Conservation (phyloP, 92 coral and sea anemone species). For the Chrysogorgia sp. region DNA sequence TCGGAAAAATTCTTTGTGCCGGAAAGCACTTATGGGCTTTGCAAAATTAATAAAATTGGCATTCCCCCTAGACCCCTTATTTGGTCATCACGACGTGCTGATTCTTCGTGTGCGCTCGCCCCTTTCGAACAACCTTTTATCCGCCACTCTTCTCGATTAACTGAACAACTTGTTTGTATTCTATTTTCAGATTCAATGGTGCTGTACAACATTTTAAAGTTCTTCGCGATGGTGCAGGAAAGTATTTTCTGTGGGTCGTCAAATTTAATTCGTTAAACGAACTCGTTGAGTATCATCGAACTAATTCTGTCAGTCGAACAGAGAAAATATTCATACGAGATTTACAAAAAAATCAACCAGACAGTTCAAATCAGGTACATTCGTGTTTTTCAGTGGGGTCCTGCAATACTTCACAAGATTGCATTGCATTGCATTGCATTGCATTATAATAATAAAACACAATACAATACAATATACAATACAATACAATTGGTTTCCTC, state of each 20-base stretch:
- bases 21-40: too few relatives aligned
- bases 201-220: constrained; percentile 74
- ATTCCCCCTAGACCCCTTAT: too few relatives aligned
- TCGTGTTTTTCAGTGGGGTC: not conserved
- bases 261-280: constrained; percentile 73
- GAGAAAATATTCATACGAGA: constrained; percentile 61
- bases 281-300: constrained; percentile 71
- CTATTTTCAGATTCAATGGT: constrained; percentile 48
- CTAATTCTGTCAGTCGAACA: constrained; percentile 70
- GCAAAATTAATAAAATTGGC: too few relatives aligned
- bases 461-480: too few relatives aligned
- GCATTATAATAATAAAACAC: not conserved
- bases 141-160: too few relatives aligned
- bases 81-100: too few relatives aligned
- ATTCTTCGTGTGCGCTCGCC: too few relatives aligned
- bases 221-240: constrained; percentile 64
- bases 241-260: constrained; percentile 71
- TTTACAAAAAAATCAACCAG: not conserved
- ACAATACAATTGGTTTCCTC: too few relatives aligned
- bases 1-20: too few relatives aligned
- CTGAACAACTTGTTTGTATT: not conserved
- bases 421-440: not conserved
- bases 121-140: too few relatives aligned
- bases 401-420: too few relatives aligned
- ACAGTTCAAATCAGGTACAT: not conserved